These are phyloP conservation scores for Amphipoea lucens DNA, from an alignment of 2,888 invertebrate species.

Conservation along the genomic window DNA sequence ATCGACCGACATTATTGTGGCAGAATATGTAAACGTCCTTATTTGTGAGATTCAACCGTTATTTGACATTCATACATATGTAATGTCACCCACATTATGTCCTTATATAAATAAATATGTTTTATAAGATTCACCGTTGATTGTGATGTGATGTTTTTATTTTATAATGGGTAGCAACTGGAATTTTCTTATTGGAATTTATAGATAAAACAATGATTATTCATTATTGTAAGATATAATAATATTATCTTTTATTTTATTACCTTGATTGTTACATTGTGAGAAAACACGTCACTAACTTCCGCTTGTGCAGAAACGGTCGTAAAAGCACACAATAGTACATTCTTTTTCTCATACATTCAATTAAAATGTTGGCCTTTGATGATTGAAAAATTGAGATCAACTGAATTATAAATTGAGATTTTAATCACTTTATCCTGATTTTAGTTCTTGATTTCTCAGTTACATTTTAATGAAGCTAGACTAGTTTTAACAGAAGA, in stretches of 20 bases:
- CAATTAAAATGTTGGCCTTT: neutral
- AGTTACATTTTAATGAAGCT: slow-evolving; percentile 24
- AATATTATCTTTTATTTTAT: neutral
- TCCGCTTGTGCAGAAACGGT: neutral
- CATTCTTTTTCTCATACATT: neutral
- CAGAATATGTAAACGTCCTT: slow-evolving; percentile 39
- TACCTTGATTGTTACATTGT: neutral
- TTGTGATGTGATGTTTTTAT: neutral
- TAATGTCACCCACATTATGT: slow-evolving; percentile 41
- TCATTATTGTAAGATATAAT: neutral
- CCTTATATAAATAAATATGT: slow-evolving; percentile 27
- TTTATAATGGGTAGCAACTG: neutral
- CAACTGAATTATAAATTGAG: neutral
- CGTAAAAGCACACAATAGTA: neutral
- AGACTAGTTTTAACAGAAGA: neutral
- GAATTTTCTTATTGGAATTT: neutral
- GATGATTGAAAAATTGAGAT: slow-evolving; percentile 2
- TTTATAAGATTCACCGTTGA: slow-evolving; percentile 35
- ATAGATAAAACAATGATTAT: neutral
- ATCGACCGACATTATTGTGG: neutral
- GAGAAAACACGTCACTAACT: neutral
- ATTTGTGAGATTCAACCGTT: slow-evolving; percentile 53
- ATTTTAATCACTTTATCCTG: neutral
- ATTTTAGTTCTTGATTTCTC: slow-evolving; percentile 1
- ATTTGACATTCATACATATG: slow-evolving; percentile 52